Conservation (phyloP, 2,113 vertebrate genomes). For the Neogale vison region DNA sequence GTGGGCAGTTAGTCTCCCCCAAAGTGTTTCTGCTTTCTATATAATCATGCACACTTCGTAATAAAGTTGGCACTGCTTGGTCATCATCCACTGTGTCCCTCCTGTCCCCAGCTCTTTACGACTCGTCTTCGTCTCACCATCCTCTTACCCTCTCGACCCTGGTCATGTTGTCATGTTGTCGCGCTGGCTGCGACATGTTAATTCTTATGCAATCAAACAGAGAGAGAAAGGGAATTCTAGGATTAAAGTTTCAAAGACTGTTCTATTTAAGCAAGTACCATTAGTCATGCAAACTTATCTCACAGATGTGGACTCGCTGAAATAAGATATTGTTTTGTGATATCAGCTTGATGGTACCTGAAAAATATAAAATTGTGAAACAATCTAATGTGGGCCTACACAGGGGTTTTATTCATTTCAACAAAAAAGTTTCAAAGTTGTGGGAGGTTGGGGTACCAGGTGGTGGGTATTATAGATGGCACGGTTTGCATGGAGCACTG, state of each 20-base stretch:
- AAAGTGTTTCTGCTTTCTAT: no score
- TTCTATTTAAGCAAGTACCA: neutral
- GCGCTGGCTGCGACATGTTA: neutral
- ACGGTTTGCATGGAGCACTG: no score
- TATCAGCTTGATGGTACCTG: neutral
- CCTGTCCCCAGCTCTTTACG: no score
- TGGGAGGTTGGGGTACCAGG: no score
- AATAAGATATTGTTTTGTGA: neutral
- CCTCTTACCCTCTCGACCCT: no score
- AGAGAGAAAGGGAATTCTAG: neutral
- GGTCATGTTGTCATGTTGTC: no score
- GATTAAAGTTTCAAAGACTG: neutral
- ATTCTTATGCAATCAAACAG: neutral
- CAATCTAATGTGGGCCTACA: neutral
- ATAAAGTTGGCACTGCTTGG: no score
- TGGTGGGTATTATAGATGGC: no score
- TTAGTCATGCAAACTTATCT: neutral
- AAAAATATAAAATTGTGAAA: neutral
- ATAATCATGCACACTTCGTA: no score
- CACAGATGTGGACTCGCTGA: neutral
- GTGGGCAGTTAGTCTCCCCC: no score
- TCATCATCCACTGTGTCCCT: no score
- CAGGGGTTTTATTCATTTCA: neutral
- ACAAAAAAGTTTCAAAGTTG: neutral
- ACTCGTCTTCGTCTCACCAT: no score